Evolutionary conservation across 2,888 invertebrate genomes (phyloP), one percentile per base, ranked within the genome.

Genomic region (Lepidochrysops patricia): DNA sequence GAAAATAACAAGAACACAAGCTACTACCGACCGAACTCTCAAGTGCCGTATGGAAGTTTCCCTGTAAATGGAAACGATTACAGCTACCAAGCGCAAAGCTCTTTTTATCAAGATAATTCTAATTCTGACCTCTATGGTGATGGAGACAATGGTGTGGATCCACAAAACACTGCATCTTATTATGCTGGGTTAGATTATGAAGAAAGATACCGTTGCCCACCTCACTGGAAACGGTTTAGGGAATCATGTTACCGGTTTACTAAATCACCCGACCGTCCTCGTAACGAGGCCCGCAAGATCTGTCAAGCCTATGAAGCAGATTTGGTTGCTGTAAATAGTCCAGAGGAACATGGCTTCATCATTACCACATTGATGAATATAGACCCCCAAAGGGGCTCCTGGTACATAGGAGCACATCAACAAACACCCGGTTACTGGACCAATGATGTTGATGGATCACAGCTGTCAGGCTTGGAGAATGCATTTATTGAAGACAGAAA

Each of bases 201-300:
- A 54, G 85, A 89, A 64, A 73, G 85, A 54, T 87, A 84, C 64
- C 77, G 69, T 60, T 98, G 98, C 80, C 98, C 97, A 0, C 93
- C 94, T 58, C 92, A 96, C 77, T 98, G 98, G 98, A 82, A 94
- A n/a, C 91, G 92, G 29, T 95, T 91, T 74, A 92, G 93, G 66
- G 93, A 94, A 63, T 93, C 94, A 0, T 98, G 98, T 79, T 98
- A 97, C 77, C 93, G 96, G 57, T 98, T 98, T 73, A 95, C 96
- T 2, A 95, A 96, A 72, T 97, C 96, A 4, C 97, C 97, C 0
- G 91, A 93, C 69, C 94, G 93, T 60, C 93, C 92, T 48, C 92
- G 94, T 73, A 93, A 92, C 69, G 97, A 97, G 70, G 97, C 97
- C 0, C 91, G 94, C 68, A 92, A 92, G 72, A 94, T 96, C 68